These are phyloP conservation scores for Oreotrochilus melanogaster DNA, from an alignment of 2,113 vertebrate species.

Conservation along the genomic window DNA sequence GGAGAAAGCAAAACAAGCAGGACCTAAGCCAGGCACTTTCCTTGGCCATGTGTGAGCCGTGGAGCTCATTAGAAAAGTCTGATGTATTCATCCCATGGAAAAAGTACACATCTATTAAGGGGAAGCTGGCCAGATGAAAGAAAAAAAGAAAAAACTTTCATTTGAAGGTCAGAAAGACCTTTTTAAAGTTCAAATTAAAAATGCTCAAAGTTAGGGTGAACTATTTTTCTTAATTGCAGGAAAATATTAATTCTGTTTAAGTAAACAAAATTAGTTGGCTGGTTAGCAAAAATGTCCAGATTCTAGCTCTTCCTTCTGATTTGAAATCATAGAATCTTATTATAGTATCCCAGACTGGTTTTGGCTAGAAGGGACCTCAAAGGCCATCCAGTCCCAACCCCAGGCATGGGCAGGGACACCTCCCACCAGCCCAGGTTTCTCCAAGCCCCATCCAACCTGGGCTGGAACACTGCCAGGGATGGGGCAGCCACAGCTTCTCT, in stretches of 20 bases:
- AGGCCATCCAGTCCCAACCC: no score
- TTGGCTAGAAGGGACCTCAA: no score
- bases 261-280: slow-evolving; percentile 3
- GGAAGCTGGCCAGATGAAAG: neutral
- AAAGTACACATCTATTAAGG: neutral
- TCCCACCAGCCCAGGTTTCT: no score
- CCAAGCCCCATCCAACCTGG: no score
- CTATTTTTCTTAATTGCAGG: neutral
- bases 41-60: neutral
- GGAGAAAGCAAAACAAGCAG: neutral
- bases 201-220: neutral
- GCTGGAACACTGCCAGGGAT: no score
- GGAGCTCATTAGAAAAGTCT: neutral
- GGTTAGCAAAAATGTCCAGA: neutral
- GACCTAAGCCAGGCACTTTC: neutral
- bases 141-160: no score
- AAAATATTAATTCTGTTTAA: neutral
- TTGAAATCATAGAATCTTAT: neutral
- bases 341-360: no score
- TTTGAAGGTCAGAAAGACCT: neutral
- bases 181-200: slow-evolving; percentile 22
- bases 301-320: neutral
- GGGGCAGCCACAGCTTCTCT: no score
- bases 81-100: neutral
- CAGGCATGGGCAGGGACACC: no score